These are phyloP conservation scores for Aphidius gifuensis DNA, from an alignment of 1,140 invertebrate species.

Conservation along the genomic window DNA sequence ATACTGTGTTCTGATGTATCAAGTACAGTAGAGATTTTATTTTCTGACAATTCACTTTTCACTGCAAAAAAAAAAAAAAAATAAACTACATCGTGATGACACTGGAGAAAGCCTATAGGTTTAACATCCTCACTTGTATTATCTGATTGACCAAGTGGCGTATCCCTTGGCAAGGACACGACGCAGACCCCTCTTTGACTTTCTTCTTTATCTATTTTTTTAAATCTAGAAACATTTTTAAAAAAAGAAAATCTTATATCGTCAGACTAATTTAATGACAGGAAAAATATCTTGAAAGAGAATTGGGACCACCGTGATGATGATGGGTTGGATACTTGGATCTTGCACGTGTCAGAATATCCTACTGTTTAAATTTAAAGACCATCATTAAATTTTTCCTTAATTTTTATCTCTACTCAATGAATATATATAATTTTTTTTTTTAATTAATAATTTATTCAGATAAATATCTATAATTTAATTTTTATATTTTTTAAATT, in stretches of 20 bases:
- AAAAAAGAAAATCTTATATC: constrained; percentile 1
- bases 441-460: too few species aligned
- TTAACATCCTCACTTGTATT: background rate
- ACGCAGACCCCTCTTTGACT: background rate
- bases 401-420: too few species aligned
- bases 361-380: constrained; percentile 4
- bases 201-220: constrained; percentile 6
- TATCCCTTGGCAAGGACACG: constrained; percentile 4
- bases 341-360: constrained; percentile 9
- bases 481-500: too few species aligned
- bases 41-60: constrained; percentile 22
- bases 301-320: constrained; percentile 11
- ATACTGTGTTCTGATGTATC: too few species aligned
- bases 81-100: constrained; percentile 22
- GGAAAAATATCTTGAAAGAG: constrained; percentile 7
- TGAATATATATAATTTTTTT: too few species aligned
- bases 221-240: constrained; percentile 10
- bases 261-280: constrained; percentile 19
- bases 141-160: constrained; percentile 18
- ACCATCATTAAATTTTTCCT: constrained; percentile 3
- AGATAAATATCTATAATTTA: too few species aligned
- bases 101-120: constrained; percentile 8
- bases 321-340: constrained; percentile 6
- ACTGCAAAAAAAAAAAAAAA: constrained; percentile 4
- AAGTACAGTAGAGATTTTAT: background rate